phyloP scores from a whole-genome alignment of 2,113 vertebrate species.

The Chaetodon trifascialis region DNA sequence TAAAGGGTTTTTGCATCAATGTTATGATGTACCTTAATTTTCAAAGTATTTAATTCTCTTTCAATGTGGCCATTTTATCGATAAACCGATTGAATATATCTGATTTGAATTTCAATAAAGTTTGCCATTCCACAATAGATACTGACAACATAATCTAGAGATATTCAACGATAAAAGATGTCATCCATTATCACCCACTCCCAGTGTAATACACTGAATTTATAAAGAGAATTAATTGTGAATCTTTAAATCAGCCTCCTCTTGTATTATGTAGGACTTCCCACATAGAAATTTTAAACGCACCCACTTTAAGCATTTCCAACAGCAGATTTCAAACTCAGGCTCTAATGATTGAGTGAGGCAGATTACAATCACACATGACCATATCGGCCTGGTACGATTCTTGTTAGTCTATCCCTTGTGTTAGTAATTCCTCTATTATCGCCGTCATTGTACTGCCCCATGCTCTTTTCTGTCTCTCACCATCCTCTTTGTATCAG shows the following conservation, averaged over 20 bases:
- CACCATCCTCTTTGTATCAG: constrained; percentile 26
- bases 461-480: not conserved
- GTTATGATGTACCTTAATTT: not conserved
- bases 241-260: not conserved
- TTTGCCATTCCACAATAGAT: not conserved
- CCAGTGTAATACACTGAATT: not conserved
- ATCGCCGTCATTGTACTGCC: constrained; percentile 17
- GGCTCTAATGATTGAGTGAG: constrained; percentile 4
- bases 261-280: not conserved
- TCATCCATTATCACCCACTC: not conserved
- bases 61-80: not conserved
- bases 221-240: not conserved
- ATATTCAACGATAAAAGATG: not conserved
- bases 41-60: not conserved
- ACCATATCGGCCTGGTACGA: not conserved
- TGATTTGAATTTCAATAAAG: not conserved
- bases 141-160: not conserved
- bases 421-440: constrained; percentile 22
- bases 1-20: not conserved
- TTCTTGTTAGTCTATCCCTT: constrained; percentile 15
- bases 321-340: not conserved
- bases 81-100: not conserved
- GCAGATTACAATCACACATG: not conserved
- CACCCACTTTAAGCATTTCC: not conserved
- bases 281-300: not conserved